Evolutionary conservation across 1,140 invertebrate genomes (phyloP).

Genomic region (Heliconius nattereri): DNA sequence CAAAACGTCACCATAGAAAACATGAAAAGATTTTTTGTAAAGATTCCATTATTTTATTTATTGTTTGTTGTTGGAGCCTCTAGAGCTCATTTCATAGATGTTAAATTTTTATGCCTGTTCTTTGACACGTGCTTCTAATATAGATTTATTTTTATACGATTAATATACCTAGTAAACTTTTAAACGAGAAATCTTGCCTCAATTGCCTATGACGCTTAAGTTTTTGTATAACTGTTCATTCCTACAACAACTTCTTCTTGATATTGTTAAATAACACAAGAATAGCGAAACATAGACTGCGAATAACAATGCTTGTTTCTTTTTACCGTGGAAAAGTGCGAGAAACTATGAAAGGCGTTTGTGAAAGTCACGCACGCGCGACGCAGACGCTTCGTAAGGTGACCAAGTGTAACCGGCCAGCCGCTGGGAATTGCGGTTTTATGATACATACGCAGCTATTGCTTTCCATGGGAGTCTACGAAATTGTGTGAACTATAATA

Average conservation of each 20-base stretch:
- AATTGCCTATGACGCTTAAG: too few relatives aligned
- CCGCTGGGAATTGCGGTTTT: constrained; percentile 48
- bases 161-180: too few relatives aligned
- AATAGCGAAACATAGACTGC: constrained; percentile 7
- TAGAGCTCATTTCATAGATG: background rate
- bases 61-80: constrained; percentile 25
- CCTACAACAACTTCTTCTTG: background rate
- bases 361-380: constrained; percentile 60
- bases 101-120: background rate
- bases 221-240: background rate
- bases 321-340: constrained; percentile 51
- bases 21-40: constrained; percentile 34
- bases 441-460: constrained; percentile 25
- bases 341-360: constrained; percentile 66
- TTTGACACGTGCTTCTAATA: background rate
- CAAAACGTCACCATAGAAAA: constrained; percentile 16
- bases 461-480: constrained; percentile 35
- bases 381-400: constrained; percentile 53
- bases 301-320: constrained; percentile 45
- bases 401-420: constrained; percentile 46
- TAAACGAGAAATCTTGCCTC: too few relatives aligned
- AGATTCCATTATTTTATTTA: constrained; percentile 8
- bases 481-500: background rate
- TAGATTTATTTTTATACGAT: background rate
- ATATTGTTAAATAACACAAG: background rate